phyloP scores from a whole-genome alignment of 2,888 invertebrate genomes.

The Xestia xanthographa region DNA sequence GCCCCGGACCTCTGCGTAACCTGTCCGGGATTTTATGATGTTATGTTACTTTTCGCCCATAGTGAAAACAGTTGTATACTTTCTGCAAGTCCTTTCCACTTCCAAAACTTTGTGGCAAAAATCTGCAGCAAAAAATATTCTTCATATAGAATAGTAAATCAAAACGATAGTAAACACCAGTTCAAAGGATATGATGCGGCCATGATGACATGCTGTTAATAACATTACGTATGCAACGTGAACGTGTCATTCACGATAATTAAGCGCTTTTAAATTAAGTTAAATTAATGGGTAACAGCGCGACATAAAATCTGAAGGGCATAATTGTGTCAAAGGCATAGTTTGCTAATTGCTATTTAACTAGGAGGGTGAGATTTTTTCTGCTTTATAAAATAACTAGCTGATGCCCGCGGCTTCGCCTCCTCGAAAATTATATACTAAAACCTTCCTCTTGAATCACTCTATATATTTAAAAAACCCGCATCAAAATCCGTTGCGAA shows the following conservation, averaged over 20 bases:
- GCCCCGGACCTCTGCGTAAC: too few species aligned
- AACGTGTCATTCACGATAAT: constrained; percentile 49
- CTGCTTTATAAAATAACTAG: background rate
- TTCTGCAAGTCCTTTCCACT: too few species aligned
- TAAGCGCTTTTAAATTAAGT: constrained; percentile 53
- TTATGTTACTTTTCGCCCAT: too few species aligned
- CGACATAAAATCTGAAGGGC: constrained; percentile 5
- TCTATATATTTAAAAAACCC: too few species aligned
- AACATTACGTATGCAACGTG: constrained; percentile 51
- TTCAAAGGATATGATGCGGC: constrained; percentile 13
- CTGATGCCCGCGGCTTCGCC: too few species aligned
- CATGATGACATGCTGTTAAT: constrained; percentile 31
- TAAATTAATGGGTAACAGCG: constrained; percentile 35
- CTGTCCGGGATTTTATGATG: too few species aligned
- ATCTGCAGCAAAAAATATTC: background rate
- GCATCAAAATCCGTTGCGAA: too few species aligned
- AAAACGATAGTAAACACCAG: background rate
- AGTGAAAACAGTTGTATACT: too few species aligned
- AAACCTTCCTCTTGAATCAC: too few species aligned
- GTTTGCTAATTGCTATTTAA: constrained; percentile 4
- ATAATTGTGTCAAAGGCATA: constrained; percentile 18
- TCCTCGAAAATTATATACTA: too few species aligned
- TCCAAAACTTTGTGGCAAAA: too few species aligned
- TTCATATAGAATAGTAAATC: background rate
- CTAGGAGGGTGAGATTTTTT: background rate